Conservation (phyloP, 1,140 invertebrate species). For the Apis florea region DNA sequence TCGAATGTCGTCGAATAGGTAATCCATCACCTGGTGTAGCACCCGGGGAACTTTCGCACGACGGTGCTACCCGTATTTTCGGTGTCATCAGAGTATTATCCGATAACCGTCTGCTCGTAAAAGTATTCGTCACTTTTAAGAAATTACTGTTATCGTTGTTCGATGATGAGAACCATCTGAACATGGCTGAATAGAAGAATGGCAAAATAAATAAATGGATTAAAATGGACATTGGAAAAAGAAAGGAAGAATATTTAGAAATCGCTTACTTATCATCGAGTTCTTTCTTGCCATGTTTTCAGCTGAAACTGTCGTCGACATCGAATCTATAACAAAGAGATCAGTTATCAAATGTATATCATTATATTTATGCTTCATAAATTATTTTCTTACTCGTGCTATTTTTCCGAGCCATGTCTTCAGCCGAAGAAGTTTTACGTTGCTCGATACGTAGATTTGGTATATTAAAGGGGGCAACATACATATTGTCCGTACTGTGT, state of each 20-base stretch:
- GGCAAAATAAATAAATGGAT: not conserved
- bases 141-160: conserved; percentile 93
- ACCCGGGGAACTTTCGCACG: conserved; percentile 92
- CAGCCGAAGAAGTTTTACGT: conserved; percentile 92
- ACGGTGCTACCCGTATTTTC: conserved; percentile 91
- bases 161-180: conserved; percentile 87
- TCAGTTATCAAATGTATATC: not conserved
- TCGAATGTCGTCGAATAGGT: conserved; percentile 92
- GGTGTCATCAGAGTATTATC: conserved; percentile 96
- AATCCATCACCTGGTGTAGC: conserved; percentile 90
- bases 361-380: not conserved
- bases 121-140: conserved; percentile 89
- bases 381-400: conserved; percentile 82
- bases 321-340: conserved; percentile 66
- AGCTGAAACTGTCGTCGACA: conserved; percentile 78
- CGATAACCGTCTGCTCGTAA: conserved; percentile 91
- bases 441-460: conserved; percentile 91
- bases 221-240: not conserved
- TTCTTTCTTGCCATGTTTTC: conserved; percentile 78
- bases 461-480: conserved; percentile 91
- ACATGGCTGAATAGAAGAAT: conserved; percentile 25
- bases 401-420: conserved; percentile 93
- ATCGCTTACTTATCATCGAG: conserved; percentile 71
- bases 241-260: not conserved
- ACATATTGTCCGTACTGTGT: conserved; percentile 92